Conservation (phyloP, 1,140 invertebrate species). For the Eurytemora carolleeae region DNA sequence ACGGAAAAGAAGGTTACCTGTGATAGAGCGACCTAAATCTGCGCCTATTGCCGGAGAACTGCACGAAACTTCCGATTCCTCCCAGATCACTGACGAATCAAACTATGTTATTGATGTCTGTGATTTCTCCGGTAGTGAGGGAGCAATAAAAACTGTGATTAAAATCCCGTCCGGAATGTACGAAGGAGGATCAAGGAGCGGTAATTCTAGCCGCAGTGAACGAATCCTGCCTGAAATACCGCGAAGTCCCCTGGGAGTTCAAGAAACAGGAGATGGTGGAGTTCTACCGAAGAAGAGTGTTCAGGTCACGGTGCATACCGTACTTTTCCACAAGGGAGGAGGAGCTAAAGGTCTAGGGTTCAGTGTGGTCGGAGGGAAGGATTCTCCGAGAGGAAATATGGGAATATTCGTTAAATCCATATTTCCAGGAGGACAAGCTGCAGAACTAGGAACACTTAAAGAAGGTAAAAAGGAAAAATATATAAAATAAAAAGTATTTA, state of each 20-base stretch:
- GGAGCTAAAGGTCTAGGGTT: slow-evolving; percentile 32
- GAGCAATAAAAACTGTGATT: slow-evolving; percentile 6
- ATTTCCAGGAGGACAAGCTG: slow-evolving; percentile 31
- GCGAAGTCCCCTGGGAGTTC: neutral
- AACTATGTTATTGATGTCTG: slow-evolving; percentile 10
- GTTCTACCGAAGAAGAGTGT: slow-evolving; percentile 19
- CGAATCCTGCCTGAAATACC: neutral
- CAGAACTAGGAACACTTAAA: slow-evolving; percentile 28
- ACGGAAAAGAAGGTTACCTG: neutral
- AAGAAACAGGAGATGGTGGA: neutral
- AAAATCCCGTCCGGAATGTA: neutral
- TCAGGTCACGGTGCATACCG: slow-evolving; percentile 19
- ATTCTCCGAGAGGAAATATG: slow-evolving; percentile 31
- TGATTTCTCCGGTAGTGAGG: slow-evolving; percentile 5
- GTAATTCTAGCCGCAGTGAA: neutral
- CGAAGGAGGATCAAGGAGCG: neutral
- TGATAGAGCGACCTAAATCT: slow-evolving; percentile 9
- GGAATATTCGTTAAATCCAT: slow-evolving; percentile 40
- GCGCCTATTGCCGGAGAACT: neutral
- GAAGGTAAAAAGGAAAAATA: no score
- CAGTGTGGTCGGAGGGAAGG: slow-evolving; percentile 34
- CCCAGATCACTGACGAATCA: neutral
- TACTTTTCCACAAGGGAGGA: slow-evolving; percentile 28
- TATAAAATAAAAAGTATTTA: no score
- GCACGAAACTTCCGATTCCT: neutral